Evolutionary conservation across 2,888 invertebrate species (phyloP).

Genomic region (Lithodes maja): DNA sequence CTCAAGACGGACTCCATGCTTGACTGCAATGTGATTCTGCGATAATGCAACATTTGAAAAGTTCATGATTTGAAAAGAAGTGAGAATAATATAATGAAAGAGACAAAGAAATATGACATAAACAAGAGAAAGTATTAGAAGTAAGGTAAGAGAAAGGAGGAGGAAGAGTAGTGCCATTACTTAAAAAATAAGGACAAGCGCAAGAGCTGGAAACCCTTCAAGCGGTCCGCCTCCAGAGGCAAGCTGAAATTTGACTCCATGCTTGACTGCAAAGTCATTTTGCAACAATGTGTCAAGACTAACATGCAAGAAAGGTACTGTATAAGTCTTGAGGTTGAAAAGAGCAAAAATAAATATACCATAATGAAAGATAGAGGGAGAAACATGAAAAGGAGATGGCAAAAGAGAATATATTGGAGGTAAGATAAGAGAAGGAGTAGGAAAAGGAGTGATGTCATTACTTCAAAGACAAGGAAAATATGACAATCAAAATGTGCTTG

Average conservation of each 20-base stretch:
- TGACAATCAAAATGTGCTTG: too few species aligned
- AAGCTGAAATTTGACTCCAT: not conserved
- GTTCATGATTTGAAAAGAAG: not conserved
- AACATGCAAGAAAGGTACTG: not conserved
- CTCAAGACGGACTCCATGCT: conserved; percentile 65
- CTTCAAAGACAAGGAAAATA: too few species aligned
- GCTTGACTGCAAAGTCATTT: not conserved
- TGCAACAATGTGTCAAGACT: not conserved
- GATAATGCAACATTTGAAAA: conserved; percentile 37
- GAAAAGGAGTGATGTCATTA: too few species aligned
- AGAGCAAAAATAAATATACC: too few species aligned
- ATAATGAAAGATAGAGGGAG: too few species aligned
- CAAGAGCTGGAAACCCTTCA: not conserved
- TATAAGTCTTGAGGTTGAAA: too few species aligned
- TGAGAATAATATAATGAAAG: too few species aligned
- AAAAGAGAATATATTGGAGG: too few species aligned
- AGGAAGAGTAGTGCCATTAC: not conserved
- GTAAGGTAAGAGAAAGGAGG: not conserved
- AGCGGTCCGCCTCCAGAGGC: not conserved
- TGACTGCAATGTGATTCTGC: conserved; percentile 67
- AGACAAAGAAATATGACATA: too few species aligned
- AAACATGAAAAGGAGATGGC: too few species aligned
- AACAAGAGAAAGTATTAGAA: not conserved
- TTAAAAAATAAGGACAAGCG: not conserved
- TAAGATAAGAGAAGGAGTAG: too few species aligned